Base-by-base conservation (phyloP, 2,888 invertebrate species). In the Caenorhabditis sp. region DNA sequence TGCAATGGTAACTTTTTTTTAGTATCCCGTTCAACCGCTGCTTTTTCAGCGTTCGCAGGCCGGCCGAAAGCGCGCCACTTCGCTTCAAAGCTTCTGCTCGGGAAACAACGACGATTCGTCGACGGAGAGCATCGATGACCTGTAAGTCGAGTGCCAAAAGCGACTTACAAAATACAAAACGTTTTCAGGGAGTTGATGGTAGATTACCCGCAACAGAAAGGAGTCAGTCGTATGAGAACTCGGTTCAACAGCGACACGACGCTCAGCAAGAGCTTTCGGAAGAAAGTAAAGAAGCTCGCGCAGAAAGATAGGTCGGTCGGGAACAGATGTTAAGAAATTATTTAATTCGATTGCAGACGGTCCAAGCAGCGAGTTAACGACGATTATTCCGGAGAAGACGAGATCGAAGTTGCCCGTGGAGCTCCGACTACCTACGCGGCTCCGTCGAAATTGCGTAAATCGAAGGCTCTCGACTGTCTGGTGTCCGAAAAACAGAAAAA, bases 241-340 rank as follows among this genome's bases (percentile, higher is more conserved):
- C 53, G 77, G 2, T 72, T 61, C 72, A 77, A 77, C 30, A 77
- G 77, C 22, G 77, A 77, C n/a, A 66, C 62, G 8, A 48, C 35
- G 2, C 32, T 77, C 22, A 73, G 71, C 46, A 78, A 73, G 24
- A 71, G 76, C 26, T 79, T 82, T 43, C 68, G 76, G 26, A 66
- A 50, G 26, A 82, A 80, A 50, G 74, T 82, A 17, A 80, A 79
- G 52, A 78, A 71, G 37, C 53, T 82, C 6, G 82, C 79, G 2
- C 63, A 70, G 24, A 71, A 71, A n/a, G 76, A 76, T 30, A 72
- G 50, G 70, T 55, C 20, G 13, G 17, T n/a, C 11, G 17, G 17
- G 11, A 8, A 22, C 8, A 39, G 15, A 7, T 26, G 13, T 13
- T 43, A n/a, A n/a, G n/a, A n/a, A n/a, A n/a, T n/a, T n/a, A n/a